Conservation (phyloP, 2,888 invertebrate genomes). For the Stenolophus ochropezus region DNA sequence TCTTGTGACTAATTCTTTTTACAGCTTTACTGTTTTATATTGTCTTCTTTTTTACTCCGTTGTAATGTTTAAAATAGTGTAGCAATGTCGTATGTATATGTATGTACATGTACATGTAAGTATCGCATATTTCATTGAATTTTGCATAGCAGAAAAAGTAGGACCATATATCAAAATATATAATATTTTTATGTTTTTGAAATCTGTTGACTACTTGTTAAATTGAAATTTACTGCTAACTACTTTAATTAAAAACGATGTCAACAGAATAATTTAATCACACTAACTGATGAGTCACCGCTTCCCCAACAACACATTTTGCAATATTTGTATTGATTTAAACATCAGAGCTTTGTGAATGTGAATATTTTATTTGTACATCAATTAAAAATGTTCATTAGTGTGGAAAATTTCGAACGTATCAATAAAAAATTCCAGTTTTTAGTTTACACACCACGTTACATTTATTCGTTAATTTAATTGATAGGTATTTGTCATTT, state of each 20-base stretch:
- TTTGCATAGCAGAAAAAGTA: no score
- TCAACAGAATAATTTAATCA: neutral
- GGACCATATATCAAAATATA: neutral
- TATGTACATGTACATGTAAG: no score
- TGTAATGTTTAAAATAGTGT: no score
- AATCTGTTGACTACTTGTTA: neutral
- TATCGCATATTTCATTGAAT: no score
- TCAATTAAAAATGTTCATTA: conserved; percentile 11
- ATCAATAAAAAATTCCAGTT: neutral
- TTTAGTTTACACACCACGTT: neutral
- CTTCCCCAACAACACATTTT: neutral
- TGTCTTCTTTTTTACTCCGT: no score
- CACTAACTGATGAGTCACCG: neutral
- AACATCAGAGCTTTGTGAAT: neutral
- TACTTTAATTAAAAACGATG: neutral
- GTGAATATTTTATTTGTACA: conserved; percentile 17
- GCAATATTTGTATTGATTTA: neutral
- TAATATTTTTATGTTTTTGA: neutral
- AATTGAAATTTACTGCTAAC: neutral
- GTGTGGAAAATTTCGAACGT: neutral
- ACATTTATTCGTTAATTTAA: neutral
- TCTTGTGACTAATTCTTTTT: no score
- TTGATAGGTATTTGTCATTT: neutral
- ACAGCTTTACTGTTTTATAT: no score
- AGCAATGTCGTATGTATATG: no score